Conservation (phyloP, 2,888 invertebrate genomes). For the Lepidochitona cinerea region DNA sequence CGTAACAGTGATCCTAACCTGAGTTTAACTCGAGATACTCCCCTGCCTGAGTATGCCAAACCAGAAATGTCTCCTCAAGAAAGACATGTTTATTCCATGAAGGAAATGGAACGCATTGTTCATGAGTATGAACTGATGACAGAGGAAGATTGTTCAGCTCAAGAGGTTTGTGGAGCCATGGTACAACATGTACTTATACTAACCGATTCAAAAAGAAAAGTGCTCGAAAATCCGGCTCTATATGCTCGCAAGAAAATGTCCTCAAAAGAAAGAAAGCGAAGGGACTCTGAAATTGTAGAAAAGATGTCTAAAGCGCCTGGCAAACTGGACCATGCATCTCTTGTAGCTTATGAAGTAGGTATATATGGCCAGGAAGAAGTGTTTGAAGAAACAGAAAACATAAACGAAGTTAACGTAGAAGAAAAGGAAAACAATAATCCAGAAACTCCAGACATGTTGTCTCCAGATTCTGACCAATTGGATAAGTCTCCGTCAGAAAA, state of each 20-base stretch:
- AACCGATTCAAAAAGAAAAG: constrained; percentile 85
- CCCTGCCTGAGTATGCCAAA: constrained; percentile 40
- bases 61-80: constrained; percentile 71
- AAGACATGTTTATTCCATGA: constrained; percentile 84
- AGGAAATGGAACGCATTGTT: constrained; percentile 71
- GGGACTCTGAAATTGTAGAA: constrained; percentile 76
- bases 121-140: constrained; percentile 69
- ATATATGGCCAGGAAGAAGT: constrained; percentile 52
- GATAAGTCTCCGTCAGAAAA: background rate
- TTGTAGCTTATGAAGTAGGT: constrained; percentile 84
- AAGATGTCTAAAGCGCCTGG: constrained; percentile 85
- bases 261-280: constrained; percentile 57
- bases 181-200: constrained; percentile 73
- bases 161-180: constrained; percentile 68
- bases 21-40: constrained; percentile 9
- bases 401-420: constrained; percentile 24
- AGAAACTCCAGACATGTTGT: background rate
- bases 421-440: constrained; percentile 14
- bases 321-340: constrained; percentile 90
- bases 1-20: constrained; percentile 13
- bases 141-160: constrained; percentile 65
- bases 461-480: background rate
- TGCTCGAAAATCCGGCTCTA: constrained; percentile 79
- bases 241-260: constrained; percentile 62
- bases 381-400: constrained; percentile 47